phyloP scores from a whole-genome alignment of 1,140 invertebrate genomes.

The Habropoda laboriosa region DNA sequence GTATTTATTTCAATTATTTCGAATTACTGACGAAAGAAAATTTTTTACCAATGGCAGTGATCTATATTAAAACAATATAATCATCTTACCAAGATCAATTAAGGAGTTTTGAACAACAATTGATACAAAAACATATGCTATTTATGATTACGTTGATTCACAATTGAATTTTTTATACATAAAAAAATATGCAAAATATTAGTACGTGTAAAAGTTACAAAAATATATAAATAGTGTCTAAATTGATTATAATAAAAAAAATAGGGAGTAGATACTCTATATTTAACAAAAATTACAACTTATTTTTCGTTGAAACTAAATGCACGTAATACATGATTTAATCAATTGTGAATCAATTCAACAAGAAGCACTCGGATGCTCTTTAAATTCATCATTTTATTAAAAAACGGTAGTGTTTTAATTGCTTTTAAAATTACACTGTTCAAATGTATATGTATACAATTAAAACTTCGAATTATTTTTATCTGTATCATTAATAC shows the following conservation, averaged over 20 bases:
- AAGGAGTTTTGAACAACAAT: not conserved
- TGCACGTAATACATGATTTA: constrained; percentile 2
- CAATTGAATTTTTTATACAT: constrained; percentile 25
- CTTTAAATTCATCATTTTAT: not conserved
- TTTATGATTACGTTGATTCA: constrained; percentile 18
- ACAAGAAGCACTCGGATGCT: not conserved
- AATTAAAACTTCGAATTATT: constrained; percentile 9
- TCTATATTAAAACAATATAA: constrained; percentile 11
- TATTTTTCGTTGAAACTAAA: constrained; percentile 2
- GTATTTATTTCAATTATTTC: not conserved
- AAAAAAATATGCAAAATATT: not conserved
- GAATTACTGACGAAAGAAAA: not conserved
- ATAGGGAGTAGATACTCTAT: not conserved
- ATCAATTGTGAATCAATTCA: constrained; percentile 38
- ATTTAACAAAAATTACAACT: not conserved
- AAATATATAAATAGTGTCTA: constrained; percentile 22
- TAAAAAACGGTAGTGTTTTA: no score
- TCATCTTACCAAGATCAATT: constrained; percentile 5
- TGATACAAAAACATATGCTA: constrained; percentile 6
- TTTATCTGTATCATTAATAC: constrained; percentile 4
- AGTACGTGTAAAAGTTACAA: constrained; percentile 15
- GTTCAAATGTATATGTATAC: not conserved
- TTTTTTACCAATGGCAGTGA: constrained; percentile 14
- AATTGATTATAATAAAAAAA: constrained; percentile 11
- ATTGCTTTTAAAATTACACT: no score